Conservation (phyloP, 1,140 invertebrate genomes). For the Psilanteris sp. region DNA sequence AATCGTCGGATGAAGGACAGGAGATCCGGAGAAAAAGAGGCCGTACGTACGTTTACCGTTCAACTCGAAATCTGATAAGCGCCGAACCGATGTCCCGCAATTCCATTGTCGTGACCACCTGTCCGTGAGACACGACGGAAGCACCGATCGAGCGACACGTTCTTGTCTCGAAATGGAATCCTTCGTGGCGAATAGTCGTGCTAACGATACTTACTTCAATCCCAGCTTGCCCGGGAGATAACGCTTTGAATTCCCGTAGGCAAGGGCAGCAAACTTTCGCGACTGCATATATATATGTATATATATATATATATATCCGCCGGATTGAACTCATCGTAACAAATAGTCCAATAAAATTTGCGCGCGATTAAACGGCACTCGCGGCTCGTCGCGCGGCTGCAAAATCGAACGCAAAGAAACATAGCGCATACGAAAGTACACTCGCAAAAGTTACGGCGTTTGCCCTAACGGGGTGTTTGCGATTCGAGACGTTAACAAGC, state of each 20-base stretch:
- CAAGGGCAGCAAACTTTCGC: constrained; percentile 4
- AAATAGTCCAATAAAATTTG: constrained; percentile 48
- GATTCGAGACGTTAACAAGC: no score
- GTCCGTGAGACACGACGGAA: constrained; percentile 63
- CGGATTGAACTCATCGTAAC: constrained; percentile 53
- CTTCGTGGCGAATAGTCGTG: constrained; percentile 33
- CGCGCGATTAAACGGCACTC: constrained; percentile 44
- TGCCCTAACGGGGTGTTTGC: no score
- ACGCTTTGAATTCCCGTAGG: constrained; percentile 54
- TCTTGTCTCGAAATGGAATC: constrained; percentile 54
- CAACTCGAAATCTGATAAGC: constrained; percentile 63
- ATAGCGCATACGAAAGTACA: no score
- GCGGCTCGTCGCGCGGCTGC: no score
- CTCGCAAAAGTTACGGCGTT: no score
- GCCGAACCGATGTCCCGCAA: constrained; percentile 58
- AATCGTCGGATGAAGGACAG: constrained; percentile 46
- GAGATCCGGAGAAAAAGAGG: constrained; percentile 34
- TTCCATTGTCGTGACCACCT: constrained; percentile 66
- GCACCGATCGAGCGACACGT: constrained; percentile 53
- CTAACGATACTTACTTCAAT: constrained; percentile 63
- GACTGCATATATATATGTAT: no score
- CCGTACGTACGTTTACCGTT: constrained; percentile 59
- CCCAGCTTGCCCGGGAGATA: constrained; percentile 45
- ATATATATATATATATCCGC: constrained; percentile 28
- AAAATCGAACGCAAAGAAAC: no score